phyloP scores from a whole-genome alignment of 2,888 invertebrate genomes.

The Proisotoma minuta region DNA sequence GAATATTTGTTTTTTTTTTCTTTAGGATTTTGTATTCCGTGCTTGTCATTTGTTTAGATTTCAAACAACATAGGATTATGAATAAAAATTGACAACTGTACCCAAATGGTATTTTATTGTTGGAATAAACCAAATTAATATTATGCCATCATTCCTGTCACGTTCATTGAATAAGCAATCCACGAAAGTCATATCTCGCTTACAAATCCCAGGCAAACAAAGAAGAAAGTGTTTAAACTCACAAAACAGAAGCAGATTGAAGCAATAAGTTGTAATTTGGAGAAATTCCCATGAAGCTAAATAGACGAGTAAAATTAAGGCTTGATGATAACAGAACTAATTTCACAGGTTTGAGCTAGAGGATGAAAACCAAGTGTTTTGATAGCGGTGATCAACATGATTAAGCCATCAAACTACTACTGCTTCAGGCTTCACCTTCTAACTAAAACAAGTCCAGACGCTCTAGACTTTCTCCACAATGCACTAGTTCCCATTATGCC shows the following conservation, averaged over 20 bases:
- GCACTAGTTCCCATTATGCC: not conserved
- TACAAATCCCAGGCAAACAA: too few relatives aligned
- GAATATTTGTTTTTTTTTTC: too few relatives aligned
- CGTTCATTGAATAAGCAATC: too few relatives aligned
- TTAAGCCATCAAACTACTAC: slow-evolving; percentile 39
- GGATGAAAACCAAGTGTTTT: slow-evolving; percentile 29
- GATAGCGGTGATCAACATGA: slow-evolving; percentile 38
- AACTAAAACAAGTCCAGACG: not conserved
- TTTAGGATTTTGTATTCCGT: too few relatives aligned
- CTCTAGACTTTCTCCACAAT: not conserved
- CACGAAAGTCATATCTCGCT: too few relatives aligned
- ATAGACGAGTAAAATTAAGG: slow-evolving; percentile 23
- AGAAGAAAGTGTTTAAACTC: too few relatives aligned
- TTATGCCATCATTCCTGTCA: too few relatives aligned
- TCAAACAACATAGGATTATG: too few relatives aligned
- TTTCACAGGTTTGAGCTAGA: slow-evolving; percentile 30
- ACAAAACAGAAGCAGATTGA: slow-evolving; percentile 7
- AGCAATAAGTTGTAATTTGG: slow-evolving; percentile 19
- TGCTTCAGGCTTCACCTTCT: not conserved
- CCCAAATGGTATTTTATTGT: too few relatives aligned
- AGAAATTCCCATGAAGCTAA: not conserved
- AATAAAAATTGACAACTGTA: too few relatives aligned
- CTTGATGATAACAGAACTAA: slow-evolving; percentile 34
- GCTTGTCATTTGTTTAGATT: too few relatives aligned
- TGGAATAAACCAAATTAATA: too few relatives aligned